Base-by-base conservation (phyloP, 2,888 invertebrate species). In the Pyrochroa serraticornis region DNA sequence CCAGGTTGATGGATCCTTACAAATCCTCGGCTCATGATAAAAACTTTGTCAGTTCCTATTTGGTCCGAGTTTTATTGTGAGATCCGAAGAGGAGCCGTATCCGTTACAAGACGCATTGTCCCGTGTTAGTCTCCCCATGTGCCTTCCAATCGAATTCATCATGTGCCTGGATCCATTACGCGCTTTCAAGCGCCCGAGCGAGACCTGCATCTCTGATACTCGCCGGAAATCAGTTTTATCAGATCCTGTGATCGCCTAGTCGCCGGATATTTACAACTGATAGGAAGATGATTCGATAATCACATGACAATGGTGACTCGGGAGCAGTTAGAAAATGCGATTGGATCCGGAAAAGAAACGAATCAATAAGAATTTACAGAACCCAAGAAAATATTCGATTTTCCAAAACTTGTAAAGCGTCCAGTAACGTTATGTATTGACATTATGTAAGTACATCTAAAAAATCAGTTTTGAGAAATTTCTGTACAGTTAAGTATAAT, bases 81-180 rank as follows among this genome's bases (percentile, higher is more conserved):
- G 53, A 47, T 9, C 39, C 39, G 13, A 39, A 22, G 22, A 22
- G 22, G 43, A 30, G n/a, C 43, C 43, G 43, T 43, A 43, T 56
- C 43, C 43, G 56, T 49, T 50, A 59, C 58, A 59, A 46, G 31
- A 48, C 39, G 51, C 32, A 42, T 60, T 60, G 60, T 60, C 60
- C 56, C 56, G 52, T 36, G 57, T 57, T 54, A 54, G 50, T 38
- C 43, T 47, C 38, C 58, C 50, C 51, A 49, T 60, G 60, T 57
- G 57, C 58, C 48, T 67, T 66, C 66, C 70, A 72, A 71, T 71
- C 68, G 69, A 72, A 71, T 72, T 72, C 69, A 71, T 73, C 71
- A 66, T 67, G 67, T 61, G 65, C 67, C 63, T 58, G 67, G 69
- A 70, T 72, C 70, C 70, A 71, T 71, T 73, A 71, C 70, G 58